Conservation (phyloP, 2,888 invertebrate genomes). For the Fabriciana adippe region DNA sequence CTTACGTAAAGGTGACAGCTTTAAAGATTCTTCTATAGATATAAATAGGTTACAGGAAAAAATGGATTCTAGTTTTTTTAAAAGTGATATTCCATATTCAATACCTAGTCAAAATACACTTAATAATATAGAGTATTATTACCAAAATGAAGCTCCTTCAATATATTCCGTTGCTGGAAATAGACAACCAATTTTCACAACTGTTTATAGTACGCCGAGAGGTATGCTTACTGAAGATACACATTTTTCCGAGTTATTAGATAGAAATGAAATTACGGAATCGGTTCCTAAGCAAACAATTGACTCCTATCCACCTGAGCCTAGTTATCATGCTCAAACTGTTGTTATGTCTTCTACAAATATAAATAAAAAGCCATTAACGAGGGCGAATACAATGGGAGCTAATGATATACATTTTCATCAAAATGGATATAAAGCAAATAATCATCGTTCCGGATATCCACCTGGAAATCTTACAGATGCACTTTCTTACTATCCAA, state of each 20-base stretch:
- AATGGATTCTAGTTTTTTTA: slow-evolving; percentile 58
- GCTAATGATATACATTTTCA: slow-evolving; percentile 78
- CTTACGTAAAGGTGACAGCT: slow-evolving; percentile 54
- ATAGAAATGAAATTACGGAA: slow-evolving; percentile 81
- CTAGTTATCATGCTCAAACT: slow-evolving; percentile 82
- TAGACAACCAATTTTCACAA: slow-evolving; percentile 87
- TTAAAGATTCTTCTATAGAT: slow-evolving; percentile 63
- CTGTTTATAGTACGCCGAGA: slow-evolving; percentile 87
- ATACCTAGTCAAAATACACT: slow-evolving; percentile 57
- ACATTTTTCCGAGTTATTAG: slow-evolving; percentile 86
- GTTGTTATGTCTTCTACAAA: slow-evolving; percentile 73
- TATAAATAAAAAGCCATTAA: slow-evolving; percentile 73
- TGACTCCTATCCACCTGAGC: slow-evolving; percentile 80
- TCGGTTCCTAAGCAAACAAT: slow-evolving; percentile 57
- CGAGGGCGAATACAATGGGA: slow-evolving; percentile 82
- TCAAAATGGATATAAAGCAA: slow-evolving; percentile 86
- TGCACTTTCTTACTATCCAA: slow-evolving; percentile 91
- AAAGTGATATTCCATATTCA: slow-evolving; percentile 59
- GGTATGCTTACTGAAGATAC: slow-evolving; percentile 84
- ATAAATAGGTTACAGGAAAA: slow-evolving; percentile 62
- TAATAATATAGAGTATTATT: slow-evolving; percentile 73
- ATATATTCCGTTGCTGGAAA: slow-evolving; percentile 90
- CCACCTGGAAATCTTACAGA: slow-evolving; percentile 89
- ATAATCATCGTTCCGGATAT: slow-evolving; percentile 85
- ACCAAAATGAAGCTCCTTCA: slow-evolving; percentile 82